A percentile compares a stretch with the other conserved stretches of the same genome.
Evolutionary conservation across 2,797 vertebrate genomes (phyloP).

Genomic region (Fistularia tabacaria): DNA sequence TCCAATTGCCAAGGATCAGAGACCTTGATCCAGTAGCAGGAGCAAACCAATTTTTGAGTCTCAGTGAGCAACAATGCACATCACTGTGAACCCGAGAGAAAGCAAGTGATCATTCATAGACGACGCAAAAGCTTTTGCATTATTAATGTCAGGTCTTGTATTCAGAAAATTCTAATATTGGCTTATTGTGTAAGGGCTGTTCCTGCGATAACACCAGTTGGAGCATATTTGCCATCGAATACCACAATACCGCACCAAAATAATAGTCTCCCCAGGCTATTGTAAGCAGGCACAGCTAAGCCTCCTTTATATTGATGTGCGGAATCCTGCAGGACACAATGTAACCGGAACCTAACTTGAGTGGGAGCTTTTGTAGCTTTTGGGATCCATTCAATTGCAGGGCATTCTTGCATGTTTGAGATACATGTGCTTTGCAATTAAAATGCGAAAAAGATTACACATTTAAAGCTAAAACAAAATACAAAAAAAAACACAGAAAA

Average conservation of each 20-base stretch:
- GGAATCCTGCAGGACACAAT: slow-evolving; percentile 42
- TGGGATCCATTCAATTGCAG: slow-evolving; percentile 56
- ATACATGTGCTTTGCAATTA: slow-evolving; percentile 27
- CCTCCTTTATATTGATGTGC: slow-evolving; percentile 44
- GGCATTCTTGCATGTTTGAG: slow-evolving; percentile 38
- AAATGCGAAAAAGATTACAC: slow-evolving; percentile 35
- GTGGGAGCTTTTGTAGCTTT: slow-evolving; percentile 42
- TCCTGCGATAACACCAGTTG: slow-evolving; percentile 39
- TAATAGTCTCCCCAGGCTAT: slow-evolving; percentile 36
- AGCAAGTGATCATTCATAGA: slow-evolving; percentile 25
- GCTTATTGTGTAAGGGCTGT: slow-evolving; percentile 29
- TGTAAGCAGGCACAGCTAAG: slow-evolving; percentile 36
- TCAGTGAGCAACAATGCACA: slow-evolving; percentile 8
- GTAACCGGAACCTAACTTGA: slow-evolving; percentile 46
- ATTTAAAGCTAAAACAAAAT: slow-evolving; percentile 17
- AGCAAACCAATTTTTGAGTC: slow-evolving; percentile 3
- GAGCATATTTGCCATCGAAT: slow-evolving; percentile 47
- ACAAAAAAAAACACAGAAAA: too few relatives aligned
- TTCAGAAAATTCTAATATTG: slow-evolving; percentile 41
- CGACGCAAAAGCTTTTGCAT: slow-evolving; percentile 24
- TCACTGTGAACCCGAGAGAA: slow-evolving; percentile 9
- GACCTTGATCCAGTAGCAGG: too few relatives aligned
- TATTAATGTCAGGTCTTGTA: slow-evolving; percentile 29
- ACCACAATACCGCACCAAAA: slow-evolving; percentile 43
- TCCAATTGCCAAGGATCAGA: too few relatives aligned